Percentiles rank a stretch among this genome's conserved stretches.
Evolutionary conservation across 2,113 vertebrate species (phyloP).

Genomic region (Trichechus manatus): DNA sequence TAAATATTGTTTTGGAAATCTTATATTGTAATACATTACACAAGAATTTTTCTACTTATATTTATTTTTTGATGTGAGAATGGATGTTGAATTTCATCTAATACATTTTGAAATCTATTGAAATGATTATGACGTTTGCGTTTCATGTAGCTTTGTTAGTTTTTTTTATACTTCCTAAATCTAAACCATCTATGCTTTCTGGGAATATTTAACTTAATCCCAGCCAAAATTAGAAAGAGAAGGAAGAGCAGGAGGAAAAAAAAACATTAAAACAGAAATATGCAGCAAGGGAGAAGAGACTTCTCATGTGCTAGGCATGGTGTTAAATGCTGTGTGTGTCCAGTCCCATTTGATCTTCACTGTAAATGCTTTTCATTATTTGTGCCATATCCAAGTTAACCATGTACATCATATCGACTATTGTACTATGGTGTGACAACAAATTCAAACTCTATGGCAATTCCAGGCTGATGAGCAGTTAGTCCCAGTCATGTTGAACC

Average conservation of each 20-base stretch:
- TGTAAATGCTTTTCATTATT: no score
- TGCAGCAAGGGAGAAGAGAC: no score
- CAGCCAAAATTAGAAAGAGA: background rate
- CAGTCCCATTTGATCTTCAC: no score
- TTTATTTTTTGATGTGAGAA: background rate
- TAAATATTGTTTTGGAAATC: constrained; percentile 11
- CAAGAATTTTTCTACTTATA: background rate
- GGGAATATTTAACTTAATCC: background rate
- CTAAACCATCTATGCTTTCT: background rate
- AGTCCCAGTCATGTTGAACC: background rate
- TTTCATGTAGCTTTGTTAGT: background rate
- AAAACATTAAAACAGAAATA: no score
- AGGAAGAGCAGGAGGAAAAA: background rate
- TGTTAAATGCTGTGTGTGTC: no score
- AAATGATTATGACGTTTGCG: background rate
- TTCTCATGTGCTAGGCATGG: no score
- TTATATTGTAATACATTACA: background rate
- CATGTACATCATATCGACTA: background rate
- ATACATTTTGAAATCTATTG: background rate
- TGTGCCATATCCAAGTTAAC: no score
- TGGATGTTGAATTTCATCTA: background rate
- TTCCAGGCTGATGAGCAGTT: background rate
- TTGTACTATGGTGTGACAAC: background rate
- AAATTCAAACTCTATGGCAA: background rate
- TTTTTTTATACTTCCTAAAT: background rate